A percentile compares a stretch with the other conserved stretches of the same genome.
These are phyloP conservation scores for Macrotis lagotis DNA, from an alignment of 2,113 vertebrate species.

Conservation along the genomic window DNA sequence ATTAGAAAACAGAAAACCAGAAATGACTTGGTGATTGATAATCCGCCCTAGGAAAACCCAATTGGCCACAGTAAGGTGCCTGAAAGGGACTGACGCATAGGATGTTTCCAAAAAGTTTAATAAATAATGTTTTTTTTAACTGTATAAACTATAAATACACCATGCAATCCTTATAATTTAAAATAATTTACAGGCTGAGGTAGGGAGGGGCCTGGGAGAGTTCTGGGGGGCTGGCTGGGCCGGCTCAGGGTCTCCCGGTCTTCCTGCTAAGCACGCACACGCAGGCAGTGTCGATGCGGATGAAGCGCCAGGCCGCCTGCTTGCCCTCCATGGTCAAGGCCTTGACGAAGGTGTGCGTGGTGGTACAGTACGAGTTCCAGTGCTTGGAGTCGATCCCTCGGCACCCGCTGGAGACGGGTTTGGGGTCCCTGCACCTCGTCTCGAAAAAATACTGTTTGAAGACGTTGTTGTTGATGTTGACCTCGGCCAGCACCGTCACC, in stretches of 20 bases:
- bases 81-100: constrained; percentile 30
- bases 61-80: constrained; percentile 16
- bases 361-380: constrained; percentile 99
- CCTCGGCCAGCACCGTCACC: constrained; percentile 93
- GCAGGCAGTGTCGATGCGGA: constrained; percentile 95
- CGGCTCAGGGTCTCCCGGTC: constrained; percentile 86
- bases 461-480: constrained; percentile 93
- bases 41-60: not conserved
- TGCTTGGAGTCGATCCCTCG: constrained; percentile 95
- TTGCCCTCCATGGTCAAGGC: constrained; percentile 93
- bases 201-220: constrained; percentile 88
- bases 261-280: constrained; percentile 98
- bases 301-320: constrained; percentile 94
- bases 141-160: constrained; percentile 99
- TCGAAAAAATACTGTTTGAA: constrained; percentile 98
- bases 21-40: not conserved
- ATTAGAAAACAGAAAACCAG: not conserved
- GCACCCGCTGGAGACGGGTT: constrained; percentile 89
- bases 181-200: constrained; percentile 99
- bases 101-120: constrained; percentile 88
- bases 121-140: constrained; percentile 90
- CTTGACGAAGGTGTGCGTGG: constrained; percentile 95
- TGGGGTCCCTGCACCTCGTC: constrained; percentile 93
- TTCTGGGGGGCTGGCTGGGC: constrained; percentile 61
- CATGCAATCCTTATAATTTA: constrained; percentile 99